A percentile compares a stretch with the other conserved stretches of the same genome.
Evolutionary conservation across 2,888 invertebrate genomes (phyloP).

Genomic region (Cylindroiulus punctatus): DNA sequence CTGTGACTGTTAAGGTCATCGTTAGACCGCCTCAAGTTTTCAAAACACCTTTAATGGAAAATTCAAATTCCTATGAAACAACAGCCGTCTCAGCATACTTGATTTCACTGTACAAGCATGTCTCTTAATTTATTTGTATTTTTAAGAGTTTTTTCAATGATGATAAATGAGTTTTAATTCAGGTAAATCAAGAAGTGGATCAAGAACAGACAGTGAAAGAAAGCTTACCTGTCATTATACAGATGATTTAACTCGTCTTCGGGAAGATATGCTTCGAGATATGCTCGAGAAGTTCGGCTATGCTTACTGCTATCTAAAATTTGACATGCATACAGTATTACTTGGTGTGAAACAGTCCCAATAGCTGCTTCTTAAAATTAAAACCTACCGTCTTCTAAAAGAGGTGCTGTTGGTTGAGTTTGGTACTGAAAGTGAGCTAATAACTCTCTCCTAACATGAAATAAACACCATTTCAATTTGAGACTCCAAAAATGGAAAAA

Average conservation of each 20-base stretch:
- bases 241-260: slow-evolving; percentile 11
- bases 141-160: no score
- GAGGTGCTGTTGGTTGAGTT: slow-evolving; percentile 28
- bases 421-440: slow-evolving; percentile 18
- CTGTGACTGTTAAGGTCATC: slow-evolving; percentile 55
- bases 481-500: no score
- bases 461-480: neutral
- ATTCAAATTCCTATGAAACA: neutral
- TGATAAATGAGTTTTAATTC: no score
- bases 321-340: neutral
- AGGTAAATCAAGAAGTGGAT: no score
- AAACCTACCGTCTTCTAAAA: slow-evolving; percentile 49
- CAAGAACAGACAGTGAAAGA: neutral
- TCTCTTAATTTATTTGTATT: no score
- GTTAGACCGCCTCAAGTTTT: neutral
- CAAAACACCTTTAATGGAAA: slow-evolving; percentile 4
- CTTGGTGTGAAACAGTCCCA: neutral
- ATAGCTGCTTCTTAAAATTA: neutral
- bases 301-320: neutral
- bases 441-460: neutral
- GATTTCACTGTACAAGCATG: no score
- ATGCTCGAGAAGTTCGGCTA: neutral
- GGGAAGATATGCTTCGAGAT: neutral
- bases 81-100: neutral
- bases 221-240: slow-evolving; percentile 36